Base-by-base conservation (phyloP, 1,140 invertebrate genomes). In the Nixonia krombeini region DNA sequence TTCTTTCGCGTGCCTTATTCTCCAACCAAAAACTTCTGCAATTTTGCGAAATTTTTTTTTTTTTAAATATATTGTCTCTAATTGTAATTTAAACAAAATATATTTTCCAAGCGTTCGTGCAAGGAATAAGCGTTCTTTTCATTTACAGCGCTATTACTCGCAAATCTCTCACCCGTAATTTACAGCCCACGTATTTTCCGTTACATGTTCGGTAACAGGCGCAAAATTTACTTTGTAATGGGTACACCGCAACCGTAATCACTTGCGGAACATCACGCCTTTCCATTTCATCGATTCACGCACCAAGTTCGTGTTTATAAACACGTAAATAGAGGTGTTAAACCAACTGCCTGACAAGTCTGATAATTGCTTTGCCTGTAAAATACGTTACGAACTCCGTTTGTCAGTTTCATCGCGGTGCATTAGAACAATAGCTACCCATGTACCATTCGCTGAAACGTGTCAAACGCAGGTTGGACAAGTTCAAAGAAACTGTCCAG, bases 321-420 rank as follows among this genome's bases (percentile, higher is more conserved):
- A 62, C 61, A 50, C 73, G 75, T 76, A 80, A 80, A 81, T 73
- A 57, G 74, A 80, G 73, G 79, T 62, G 75, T 79, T 82, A 76
- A 81, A 81, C 78, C 73, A 75, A 83, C 78, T 78, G 73, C 35
- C 74, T 80, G 81, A 82, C 80, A 84, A 80, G 78, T 82, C 75
- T 70, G 80, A 82, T 84, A 84, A 84, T 84, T 84, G 79, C 75
- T 62, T 72, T 49, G 73, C 78, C 59, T 70, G 76, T 80, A 81
- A 83, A 82, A 83, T 57, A 74, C 70, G 80, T 78, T 74, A 68
- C 70, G 31, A 73, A 42, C 26, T 28, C 58, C 57, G 61, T 62
- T 65, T 58, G 52, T 9, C 17, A 10, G 45, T 47, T 57, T 44
- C 46, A 35, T 64, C 61, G 49, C 33, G 53, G 18, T 62, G 65